Evolutionary conservation across 2,888 invertebrate genomes (phyloP).

Genomic region (Hipparchia sbordonii): DNA sequence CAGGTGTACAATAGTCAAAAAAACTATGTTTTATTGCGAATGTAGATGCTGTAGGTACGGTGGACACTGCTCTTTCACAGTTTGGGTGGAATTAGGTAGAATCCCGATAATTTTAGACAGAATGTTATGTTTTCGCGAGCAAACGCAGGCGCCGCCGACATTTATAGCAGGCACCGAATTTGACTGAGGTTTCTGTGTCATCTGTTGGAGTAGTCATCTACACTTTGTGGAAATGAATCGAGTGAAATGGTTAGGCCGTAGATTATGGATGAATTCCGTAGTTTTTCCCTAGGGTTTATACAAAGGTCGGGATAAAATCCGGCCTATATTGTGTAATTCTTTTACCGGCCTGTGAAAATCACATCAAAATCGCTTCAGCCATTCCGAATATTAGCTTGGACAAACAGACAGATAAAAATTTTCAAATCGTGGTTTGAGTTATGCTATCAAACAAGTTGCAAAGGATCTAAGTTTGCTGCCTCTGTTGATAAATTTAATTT

Average conservation of each 20-base stretch:
- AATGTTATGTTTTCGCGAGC: constrained; percentile 58
- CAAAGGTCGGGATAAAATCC: too few relatives aligned
- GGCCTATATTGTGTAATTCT: too few relatives aligned
- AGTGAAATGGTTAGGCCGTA: not conserved
- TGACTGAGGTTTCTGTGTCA: constrained; percentile 30
- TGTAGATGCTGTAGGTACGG: constrained; percentile 42
- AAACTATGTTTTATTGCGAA: constrained; percentile 46
- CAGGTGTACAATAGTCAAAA: constrained; percentile 55
- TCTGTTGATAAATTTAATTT: too few relatives aligned
- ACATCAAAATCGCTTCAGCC: too few relatives aligned
- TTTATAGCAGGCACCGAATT: constrained; percentile 48
- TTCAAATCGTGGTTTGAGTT: too few relatives aligned
- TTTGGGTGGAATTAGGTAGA: constrained; percentile 53
- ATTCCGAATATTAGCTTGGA: too few relatives aligned
- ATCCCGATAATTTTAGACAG: constrained; percentile 60
- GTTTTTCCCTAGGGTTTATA: too few relatives aligned
- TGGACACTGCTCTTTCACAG: constrained; percentile 40
- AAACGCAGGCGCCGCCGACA: constrained; percentile 52
- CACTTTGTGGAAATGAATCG: constrained; percentile 8
- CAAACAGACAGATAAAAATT: too few relatives aligned
- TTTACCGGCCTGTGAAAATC: too few relatives aligned
- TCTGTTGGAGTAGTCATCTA: constrained; percentile 26
- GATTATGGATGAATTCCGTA: too few relatives aligned
- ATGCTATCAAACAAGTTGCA: too few relatives aligned
- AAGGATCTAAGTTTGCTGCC: too few relatives aligned